Evolutionary conservation across 2,113 vertebrate species (phyloP).

Genomic region (Aramus guarauna): DNA sequence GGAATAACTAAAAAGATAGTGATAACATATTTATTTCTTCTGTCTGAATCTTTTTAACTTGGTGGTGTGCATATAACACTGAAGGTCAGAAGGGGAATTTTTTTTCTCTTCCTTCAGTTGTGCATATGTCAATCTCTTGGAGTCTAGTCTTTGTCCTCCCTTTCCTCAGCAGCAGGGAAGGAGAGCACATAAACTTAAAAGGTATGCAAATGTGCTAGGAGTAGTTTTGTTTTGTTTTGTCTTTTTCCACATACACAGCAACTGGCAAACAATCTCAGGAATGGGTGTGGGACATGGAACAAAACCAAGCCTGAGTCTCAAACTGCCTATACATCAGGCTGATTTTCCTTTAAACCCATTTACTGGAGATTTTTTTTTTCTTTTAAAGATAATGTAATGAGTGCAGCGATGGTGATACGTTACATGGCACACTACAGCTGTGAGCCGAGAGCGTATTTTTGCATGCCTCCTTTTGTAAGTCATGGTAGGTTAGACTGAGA

Average conservation of each 20-base stretch:
- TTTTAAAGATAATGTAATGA: background rate
- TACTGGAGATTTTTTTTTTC: background rate
- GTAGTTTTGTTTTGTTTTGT: background rate
- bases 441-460: fast-evolving
- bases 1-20: background rate
- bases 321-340: background rate
- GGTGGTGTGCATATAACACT: background rate
- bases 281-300: background rate
- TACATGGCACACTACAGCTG: fast-evolving
- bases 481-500: background rate
- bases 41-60: background rate
- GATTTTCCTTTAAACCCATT: background rate
- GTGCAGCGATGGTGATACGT: fast-evolving
- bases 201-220: background rate
- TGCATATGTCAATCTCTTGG: background rate
- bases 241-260: background rate
- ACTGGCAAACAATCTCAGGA: background rate
- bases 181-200: background rate
- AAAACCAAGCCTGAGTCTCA: background rate
- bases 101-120: background rate
- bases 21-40: background rate
- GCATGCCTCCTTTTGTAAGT: background rate
- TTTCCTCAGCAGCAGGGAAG: background rate
- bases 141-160: background rate
- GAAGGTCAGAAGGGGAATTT: background rate